Evolutionary conservation across 2,113 vertebrate species (phyloP).

Genomic region (Rafetus swinhoei): DNA sequence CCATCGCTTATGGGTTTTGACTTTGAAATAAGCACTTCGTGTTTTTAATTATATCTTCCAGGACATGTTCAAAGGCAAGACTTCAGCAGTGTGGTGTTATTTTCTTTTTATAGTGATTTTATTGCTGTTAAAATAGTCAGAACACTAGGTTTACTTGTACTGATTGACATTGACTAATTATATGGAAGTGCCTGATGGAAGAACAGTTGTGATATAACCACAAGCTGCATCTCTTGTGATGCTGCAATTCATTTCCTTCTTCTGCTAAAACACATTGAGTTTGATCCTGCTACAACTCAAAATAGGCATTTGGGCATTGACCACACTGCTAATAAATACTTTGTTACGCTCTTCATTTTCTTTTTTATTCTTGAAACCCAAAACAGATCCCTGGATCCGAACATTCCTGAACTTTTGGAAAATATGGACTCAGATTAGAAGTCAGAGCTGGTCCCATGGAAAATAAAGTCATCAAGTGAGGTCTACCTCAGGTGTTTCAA

Average conservation of each 20-base stretch:
- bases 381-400: rapidly evolving
- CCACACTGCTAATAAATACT: not conserved
- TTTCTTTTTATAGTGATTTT: conserved; percentile 76
- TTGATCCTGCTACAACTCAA: rapidly evolving
- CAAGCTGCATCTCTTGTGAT: not conserved
- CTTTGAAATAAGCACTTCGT: conserved; percentile 77
- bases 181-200: not conserved
- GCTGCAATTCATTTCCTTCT: not conserved
- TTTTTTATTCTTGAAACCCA: not conserved
- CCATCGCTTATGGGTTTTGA: conserved; percentile 71
- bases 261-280: not conserved
- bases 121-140: conserved; percentile 71
- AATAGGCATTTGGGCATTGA: not conserved
- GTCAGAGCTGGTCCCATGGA: not conserved
- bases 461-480: not conserved
- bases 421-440: not conserved
- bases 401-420: not conserved
- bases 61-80: conserved; percentile 64
- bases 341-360: not conserved
- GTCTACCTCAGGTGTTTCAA: rapidly evolving
- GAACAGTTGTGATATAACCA: rapidly evolving
- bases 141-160: conserved; percentile 69
- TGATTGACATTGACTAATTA: conserved; percentile 35
- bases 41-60: conserved; percentile 83
- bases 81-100: conserved; percentile 65